Conservation (phyloP, 2,888 invertebrate genomes). For the Strigamia maritima region DNA sequence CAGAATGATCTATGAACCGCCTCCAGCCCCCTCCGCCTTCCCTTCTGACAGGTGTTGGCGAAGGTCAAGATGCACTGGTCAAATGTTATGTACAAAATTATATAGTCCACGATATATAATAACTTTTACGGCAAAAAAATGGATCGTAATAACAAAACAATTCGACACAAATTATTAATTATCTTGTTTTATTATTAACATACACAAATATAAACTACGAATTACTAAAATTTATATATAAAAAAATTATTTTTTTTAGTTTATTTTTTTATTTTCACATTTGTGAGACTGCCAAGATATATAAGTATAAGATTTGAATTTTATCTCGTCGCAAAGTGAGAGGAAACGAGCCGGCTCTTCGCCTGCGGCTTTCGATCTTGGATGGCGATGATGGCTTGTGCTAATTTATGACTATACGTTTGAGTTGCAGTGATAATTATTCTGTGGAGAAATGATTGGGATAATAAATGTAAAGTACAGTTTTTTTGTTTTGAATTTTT, state of each 20-base stretch:
- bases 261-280: not conserved
- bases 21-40: conserved; percentile 4
- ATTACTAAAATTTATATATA: not conserved
- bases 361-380: conserved; percentile 11
- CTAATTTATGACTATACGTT: conserved; percentile 35
- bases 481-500: not conserved
- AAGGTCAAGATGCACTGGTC: conserved; percentile 18
- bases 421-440: conserved; percentile 35
- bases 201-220: not conserved
- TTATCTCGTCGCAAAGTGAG: conserved; percentile 6
- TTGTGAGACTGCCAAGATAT: not conserved
- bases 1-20: conserved; percentile 4
- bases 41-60: conserved; percentile 8
- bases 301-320: conserved; percentile 8
- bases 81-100: conserved; percentile 7
- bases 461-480: not conserved
- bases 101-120: not conserved
- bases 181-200: not conserved
- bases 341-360: not conserved
- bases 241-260: not conserved
- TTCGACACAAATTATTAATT: not conserved
- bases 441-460: conserved; percentile 31
- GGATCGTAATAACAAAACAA: not conserved
- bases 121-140: not conserved
- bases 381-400: conserved; percentile 18